Evolutionary conservation across 2,888 invertebrate species (phyloP), one percentile per base, ranked within the genome.

Genomic region (Eueremaeus valkanovi): DNA sequence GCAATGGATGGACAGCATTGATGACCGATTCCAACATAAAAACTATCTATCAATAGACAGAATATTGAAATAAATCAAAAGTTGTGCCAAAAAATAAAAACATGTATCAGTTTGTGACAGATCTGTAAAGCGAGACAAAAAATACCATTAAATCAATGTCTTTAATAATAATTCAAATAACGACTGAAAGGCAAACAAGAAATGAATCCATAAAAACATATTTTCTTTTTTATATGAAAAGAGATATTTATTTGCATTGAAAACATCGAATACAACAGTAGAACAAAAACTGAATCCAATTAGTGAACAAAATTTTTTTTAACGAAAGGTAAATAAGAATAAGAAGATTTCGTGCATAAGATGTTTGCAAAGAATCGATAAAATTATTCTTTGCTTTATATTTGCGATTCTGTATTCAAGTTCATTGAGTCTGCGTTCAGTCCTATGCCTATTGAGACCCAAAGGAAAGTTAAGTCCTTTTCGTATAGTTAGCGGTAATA

Each of bases 401-500:
- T 61, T 18, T 61, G 31, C 24, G 18, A 45, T 11, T 45, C 42
- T n/a, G n/a, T 61, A 61, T 61, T 61, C 61, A 61, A 61, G 61
- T 29, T 61, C 61, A 61, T 27, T 61, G 61, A 61, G 61, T 27
- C 61, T 61, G 61, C 61, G 61, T 61, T 61, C 24, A 31, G 27
- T 29, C 31, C 31, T 24, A 24, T 21, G n/a, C n/a, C n/a, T 24
- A 24, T 55, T 55, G 21, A 3, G 21, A 3, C 6, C 9, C 24
- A 24, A 9, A 55, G 55, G 16, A 45, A 18, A 45, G 42, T 45
- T 45, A 45, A 45, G 42, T 45, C 42, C 42, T 45, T 45, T 45
- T 45, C n/a, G n/a, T 45, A 13, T 45, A 13, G 18, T 13, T 18
- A 18, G 42, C 42, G 42, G 42, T 45, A 45, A 45, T 45, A 45